These are phyloP conservation scores for Empis livida DNA, from an alignment of 2,888 invertebrate species.

Conservation along the genomic window DNA sequence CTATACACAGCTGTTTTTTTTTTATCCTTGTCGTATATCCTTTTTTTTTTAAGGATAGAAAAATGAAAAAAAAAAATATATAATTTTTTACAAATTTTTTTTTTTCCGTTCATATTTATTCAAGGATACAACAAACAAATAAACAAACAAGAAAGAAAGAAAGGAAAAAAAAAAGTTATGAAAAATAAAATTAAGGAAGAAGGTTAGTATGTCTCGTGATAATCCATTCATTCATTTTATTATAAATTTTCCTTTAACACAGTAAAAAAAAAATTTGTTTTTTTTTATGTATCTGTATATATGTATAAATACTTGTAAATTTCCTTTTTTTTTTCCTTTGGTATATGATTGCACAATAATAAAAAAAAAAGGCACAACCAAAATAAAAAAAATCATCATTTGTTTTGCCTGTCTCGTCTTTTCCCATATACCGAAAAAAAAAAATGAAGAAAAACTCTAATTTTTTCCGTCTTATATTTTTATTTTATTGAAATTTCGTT, in stretches of 20 bases:
- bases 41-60: no score
- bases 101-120: no score
- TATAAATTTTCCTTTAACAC: conserved; percentile 4
- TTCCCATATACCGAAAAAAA: background rate
- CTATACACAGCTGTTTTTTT: no score
- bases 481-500: background rate
- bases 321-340: no score
- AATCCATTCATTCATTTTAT: conserved; percentile 15
- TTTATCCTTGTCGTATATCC: no score
- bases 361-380: background rate
- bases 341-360: background rate
- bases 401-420: conserved; percentile 1
- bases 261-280: background rate
- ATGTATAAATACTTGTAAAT: background rate
- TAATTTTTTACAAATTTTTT: no score
- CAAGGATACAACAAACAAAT: no score
- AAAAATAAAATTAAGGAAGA: conserved; percentile 14
- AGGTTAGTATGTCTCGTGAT: conserved; percentile 15
- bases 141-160: no score
- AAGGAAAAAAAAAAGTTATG: conserved; percentile 7
- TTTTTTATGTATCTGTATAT: background rate
- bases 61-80: no score
- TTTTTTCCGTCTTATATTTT: background rate
- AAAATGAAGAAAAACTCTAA: background rate
- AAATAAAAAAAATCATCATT: background rate